Base-by-base conservation (phyloP, 2,888 invertebrate genomes). In the Drosophila pseudotakahashii region DNA sequence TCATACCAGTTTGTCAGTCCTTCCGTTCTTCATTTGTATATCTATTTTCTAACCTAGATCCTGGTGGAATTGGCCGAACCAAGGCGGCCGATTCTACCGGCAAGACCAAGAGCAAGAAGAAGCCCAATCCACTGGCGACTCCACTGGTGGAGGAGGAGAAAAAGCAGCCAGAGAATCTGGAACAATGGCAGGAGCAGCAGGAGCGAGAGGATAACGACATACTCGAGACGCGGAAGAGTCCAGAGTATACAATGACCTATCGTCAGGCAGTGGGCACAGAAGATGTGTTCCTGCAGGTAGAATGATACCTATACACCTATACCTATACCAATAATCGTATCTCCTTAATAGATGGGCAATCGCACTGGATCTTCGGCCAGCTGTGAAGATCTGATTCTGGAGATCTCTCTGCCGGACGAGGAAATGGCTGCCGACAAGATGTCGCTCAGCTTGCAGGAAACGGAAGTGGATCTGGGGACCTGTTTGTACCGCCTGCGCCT, bases 341-440 rank as follows among this genome's bases (percentile, higher is more conserved):
- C 0, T 7, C 0, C 6, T 23, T 54, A 7, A 6, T 92, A 97
- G 95, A 96, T 97, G 93, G 95, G 96, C 1, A 95, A 95, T 69
- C 97, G 96, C 91, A 96, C 95, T 0, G 94, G 95, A 16, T 93
- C 94, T 2, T 95, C 96, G 0, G 94, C 96, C 3, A 97, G 97
- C 88, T 98, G 98, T 92, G 98, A 98, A 91, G 96, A 97, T 91
- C 94, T 98, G 92, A 93, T 97, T n/a, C 93, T 98, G 26, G 94
- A 94, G 68, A 94, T 98, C 14, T 93, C 94, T 79, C 92, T 98
- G 90, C 96, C 97, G 0, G 95, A 94, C 2, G 97, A 97, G 89
- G 94, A 94, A 69, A 90, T 90, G 68, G 37, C 73, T 0, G 94
- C 94, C 47, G 94, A 95, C 76, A 95, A 96, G 86, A 94, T 98